Conservation (phyloP, 2,113 vertebrate species). For the Vanacampus margaritifer region DNA sequence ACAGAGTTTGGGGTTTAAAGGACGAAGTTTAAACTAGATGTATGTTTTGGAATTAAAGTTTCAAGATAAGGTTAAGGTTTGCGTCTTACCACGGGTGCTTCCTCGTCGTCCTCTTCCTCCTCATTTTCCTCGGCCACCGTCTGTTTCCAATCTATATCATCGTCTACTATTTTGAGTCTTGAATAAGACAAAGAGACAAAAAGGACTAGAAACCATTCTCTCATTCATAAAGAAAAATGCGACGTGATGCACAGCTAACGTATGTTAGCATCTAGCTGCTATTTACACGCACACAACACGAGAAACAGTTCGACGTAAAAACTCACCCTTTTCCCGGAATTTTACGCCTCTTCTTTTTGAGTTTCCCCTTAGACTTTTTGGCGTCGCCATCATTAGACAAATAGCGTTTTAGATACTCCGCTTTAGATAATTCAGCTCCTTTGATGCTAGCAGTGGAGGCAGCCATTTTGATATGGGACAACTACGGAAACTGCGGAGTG, state of each 20-base stretch:
- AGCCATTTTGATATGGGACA: conserved; percentile 62
- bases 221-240: not conserved
- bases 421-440: conserved; percentile 61
- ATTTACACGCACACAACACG: not conserved
- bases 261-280: not conserved
- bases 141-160: conserved; percentile 87
- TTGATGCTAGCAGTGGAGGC: conserved; percentile 42
- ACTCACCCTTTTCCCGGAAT: conserved; percentile 62
- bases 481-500: conserved; percentile 42
- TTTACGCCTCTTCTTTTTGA: conserved; percentile 67
- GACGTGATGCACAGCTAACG: not conserved
- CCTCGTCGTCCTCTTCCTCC: conserved; percentile 77
- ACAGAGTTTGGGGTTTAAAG: no score
- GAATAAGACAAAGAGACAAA: not conserved
- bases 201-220: not conserved
- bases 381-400: conserved; percentile 55
- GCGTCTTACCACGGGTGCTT: conserved; percentile 78
- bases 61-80: no score
- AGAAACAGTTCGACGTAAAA: not conserved
- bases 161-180: conserved; percentile 94
- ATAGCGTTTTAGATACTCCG: conserved; percentile 77
- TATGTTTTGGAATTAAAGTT: not conserved
- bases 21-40: no score
- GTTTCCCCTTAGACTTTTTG: conserved; percentile 61
- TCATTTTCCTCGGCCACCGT: conserved; percentile 58